These are phyloP conservation scores for Taxidea taxus DNA, from an alignment of 2,113 vertebrate genomes.

Conservation along the genomic window DNA sequence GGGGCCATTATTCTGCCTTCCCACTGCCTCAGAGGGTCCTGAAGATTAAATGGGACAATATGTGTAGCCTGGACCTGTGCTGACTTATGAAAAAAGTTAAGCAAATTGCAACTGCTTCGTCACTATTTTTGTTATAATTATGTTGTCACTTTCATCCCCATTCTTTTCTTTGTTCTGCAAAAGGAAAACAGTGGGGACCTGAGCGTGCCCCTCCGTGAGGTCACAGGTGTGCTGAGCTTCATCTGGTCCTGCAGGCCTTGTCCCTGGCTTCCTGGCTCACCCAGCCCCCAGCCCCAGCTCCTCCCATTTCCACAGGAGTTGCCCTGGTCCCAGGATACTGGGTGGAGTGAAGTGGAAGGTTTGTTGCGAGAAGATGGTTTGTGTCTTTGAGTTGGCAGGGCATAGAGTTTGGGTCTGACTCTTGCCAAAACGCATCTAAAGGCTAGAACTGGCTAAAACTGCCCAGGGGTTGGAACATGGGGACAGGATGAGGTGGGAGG, in stretches of 20 bases:
- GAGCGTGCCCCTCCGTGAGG: neutral
- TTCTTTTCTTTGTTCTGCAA: neutral
- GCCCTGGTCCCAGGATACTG: neutral
- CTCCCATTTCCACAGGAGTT: neutral
- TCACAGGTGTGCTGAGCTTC: neutral
- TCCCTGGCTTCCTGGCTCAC: neutral
- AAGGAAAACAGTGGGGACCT: conserved; percentile 9
- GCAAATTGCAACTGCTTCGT: neutral
- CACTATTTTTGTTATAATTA: too few relatives aligned
- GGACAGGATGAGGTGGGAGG: neutral
- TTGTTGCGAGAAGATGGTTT: neutral
- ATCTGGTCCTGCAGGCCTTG: neutral
- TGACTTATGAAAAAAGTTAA: neutral
- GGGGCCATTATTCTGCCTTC: neutral
- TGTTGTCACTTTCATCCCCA: neutral
- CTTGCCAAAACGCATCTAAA: neutral
- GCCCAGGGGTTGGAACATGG: neutral
- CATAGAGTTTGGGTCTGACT: neutral
- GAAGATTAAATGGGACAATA: neutral
- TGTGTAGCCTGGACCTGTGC: neutral
- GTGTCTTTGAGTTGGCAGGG: neutral
- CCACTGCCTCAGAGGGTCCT: neutral
- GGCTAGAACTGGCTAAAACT: neutral
- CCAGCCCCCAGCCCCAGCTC: neutral
- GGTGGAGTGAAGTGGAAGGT: neutral